Percentiles rank a stretch among this genome's conserved stretches.
phyloP scores from a whole-genome alignment of 2,888 invertebrate genomes.

The Rotaria socialis region DNA sequence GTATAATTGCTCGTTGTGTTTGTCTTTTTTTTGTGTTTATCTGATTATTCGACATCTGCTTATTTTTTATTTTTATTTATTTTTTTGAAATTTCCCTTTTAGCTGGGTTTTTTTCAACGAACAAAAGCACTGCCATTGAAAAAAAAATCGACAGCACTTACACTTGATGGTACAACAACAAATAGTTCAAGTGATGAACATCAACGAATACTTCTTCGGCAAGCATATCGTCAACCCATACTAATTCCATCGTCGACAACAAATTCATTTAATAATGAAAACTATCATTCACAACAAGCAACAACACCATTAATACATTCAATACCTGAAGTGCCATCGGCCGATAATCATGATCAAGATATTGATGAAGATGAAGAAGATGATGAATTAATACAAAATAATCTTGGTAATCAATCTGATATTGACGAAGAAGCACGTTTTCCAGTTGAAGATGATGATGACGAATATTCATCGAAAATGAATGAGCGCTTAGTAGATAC shows the following conservation, averaged over 20 bases:
- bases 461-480: slow-evolving; percentile 9
- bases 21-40: not conserved
- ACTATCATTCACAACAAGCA: not conserved
- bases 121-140: slow-evolving; percentile 1
- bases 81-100: not conserved
- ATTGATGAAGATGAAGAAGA: slow-evolving; percentile 25
- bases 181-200: slow-evolving; percentile 36
- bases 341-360: not conserved
- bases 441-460: slow-evolving; percentile 3
- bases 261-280: not conserved
- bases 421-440: slow-evolving; percentile 14
- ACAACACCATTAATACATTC: slow-evolving; percentile 1
- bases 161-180: slow-evolving; percentile 15
- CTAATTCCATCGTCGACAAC: not conserved
- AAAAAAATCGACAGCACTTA: not conserved
- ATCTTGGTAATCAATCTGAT: slow-evolving; percentile 4
- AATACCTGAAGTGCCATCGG: slow-evolving; percentile 1
- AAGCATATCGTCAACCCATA: not conserved
- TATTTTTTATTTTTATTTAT: no score
- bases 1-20: slow-evolving; percentile 15
- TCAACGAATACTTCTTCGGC: not conserved
- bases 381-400: not conserved
- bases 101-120: slow-evolving; percentile 36
- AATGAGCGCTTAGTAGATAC: slow-evolving; percentile 1
- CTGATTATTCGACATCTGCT: not conserved